phyloP scores from a whole-genome alignment of 2,113 vertebrate species.

The Chrysochloris asiatica region DNA sequence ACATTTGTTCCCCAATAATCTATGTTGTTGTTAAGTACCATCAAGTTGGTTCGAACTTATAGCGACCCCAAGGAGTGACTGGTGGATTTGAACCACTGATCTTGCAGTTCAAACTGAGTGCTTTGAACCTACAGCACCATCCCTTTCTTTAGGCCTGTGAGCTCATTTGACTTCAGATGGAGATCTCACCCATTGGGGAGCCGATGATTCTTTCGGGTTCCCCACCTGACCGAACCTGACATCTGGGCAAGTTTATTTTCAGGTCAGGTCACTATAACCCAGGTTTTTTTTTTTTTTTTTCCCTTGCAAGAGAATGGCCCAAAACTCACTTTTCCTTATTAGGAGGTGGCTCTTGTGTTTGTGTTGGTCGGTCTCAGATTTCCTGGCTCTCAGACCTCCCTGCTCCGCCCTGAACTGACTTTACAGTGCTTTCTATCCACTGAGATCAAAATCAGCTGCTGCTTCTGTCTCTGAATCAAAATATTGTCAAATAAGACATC shows the following conservation, averaged over 20 bases:
- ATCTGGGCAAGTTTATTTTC: constrained; percentile 66
- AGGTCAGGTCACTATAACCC: constrained; percentile 70
- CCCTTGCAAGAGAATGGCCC: constrained; percentile 45
- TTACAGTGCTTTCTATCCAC: not conserved
- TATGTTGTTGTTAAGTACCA: no score
- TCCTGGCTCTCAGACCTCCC: constrained; percentile 15
- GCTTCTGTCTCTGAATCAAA: constrained; percentile 11
- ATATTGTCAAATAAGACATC: constrained; percentile 42
- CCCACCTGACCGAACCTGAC: constrained; percentile 62
- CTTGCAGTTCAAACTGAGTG: no score
- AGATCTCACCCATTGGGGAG: constrained; percentile 27
- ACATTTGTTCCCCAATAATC: not conserved
- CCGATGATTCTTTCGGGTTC: constrained; percentile 51
- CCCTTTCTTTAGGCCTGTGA: constrained; percentile 33
- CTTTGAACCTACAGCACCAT: no score
- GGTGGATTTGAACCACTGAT: no score
- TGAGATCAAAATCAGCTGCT: not conserved
- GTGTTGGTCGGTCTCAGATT: constrained; percentile 35
- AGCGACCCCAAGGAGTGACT: no score
- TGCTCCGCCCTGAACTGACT: not conserved
- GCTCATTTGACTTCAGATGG: constrained; percentile 46
- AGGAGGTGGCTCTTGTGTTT: constrained; percentile 48
- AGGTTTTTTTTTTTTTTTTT: constrained; percentile 34
- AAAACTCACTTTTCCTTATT: constrained; percentile 71
- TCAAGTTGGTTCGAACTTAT: no score